Base-by-base conservation (phyloP, 2,797 vertebrate species). In the Ctenosaura bakeri region DNA sequence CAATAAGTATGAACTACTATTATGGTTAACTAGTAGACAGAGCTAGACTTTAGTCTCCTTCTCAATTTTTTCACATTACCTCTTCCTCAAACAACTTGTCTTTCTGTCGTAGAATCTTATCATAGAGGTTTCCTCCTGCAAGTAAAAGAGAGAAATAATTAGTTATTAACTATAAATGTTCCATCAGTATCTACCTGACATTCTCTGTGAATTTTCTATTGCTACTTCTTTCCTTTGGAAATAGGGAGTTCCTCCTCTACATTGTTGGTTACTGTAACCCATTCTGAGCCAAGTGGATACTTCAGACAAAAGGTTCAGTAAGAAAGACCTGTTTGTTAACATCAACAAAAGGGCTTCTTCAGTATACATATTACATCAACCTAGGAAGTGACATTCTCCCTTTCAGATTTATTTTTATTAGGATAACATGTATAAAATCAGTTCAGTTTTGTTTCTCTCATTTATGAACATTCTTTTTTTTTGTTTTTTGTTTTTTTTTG, bases 51-150 rank as follows among this genome's bases (percentile, higher is more conserved):
- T 35, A n/a, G 42, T 78, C n/a, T 66, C 4, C 73, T 85, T 92
- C 92, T 92, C 2, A 90, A 73, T 4, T 83, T 91, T 29, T 78
- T 91, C 82, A 90, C 90, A 93, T 95, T 98, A 99, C 99, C 98
- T 99, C 98, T 96, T 99, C 98, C 86, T 97, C 97, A 97, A 99
- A 99, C 73, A 99, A 98, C 73, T 97, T 97, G 94, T 98, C 98
- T 89, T 98, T 99, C 97, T 98, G 98, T 52, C 98, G 98, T 95
- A 98, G 97, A 95, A 99, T 99, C 97, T 99, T 99, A 96, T 99
- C 99, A 56, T 99, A 99, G 80, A 99, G 98, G 96, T 99, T 99
- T 85, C 99, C 99, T 93, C 99, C 99, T 99, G 97, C 16, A 97
- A 96, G 92, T 89, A 83, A 80, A 89, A 92, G 64, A 96, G 26